These are phyloP conservation scores for Origma solitaria DNA, from an alignment of 2,113 vertebrate species.

Conservation along the genomic window DNA sequence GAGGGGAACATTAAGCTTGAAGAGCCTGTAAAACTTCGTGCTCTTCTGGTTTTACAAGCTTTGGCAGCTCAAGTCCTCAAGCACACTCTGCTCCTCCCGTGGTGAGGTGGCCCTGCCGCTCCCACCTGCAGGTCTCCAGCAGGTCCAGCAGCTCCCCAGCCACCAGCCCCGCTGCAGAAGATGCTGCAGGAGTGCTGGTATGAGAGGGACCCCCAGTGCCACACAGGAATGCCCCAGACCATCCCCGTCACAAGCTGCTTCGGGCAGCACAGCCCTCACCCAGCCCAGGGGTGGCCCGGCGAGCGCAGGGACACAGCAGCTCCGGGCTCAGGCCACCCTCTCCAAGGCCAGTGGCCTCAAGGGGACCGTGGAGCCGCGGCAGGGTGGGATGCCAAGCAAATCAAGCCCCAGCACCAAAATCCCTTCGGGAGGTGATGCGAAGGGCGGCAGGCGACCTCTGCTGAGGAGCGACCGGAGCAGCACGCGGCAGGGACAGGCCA, in stretches of 20 bases:
- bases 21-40: background rate
- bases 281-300: accelerated
- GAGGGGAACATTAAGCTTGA: background rate
- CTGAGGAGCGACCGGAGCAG: slow-evolving; percentile 41
- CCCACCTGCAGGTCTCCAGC: background rate
- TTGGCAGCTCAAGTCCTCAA: background rate
- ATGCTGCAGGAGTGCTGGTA: background rate
- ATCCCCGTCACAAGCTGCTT: background rate
- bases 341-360: background rate
- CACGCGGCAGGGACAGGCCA: background rate
- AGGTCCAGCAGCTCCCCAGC: background rate
- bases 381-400: background rate
- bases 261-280: background rate
- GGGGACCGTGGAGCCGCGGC: background rate
- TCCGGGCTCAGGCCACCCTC: background rate
- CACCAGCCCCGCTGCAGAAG: background rate
- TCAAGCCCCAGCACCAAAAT: background rate
- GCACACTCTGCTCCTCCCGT: background rate
- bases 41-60: background rate
- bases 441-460: slow-evolving; percentile 59
- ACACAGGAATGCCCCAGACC: background rate
- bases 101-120: background rate
- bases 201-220: background rate
- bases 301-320: background rate
- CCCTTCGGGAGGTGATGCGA: background rate